Evolutionary conservation across 2,797 vertebrate genomes (phyloP), one percentile per base, ranked within the genome.

Genomic region (Sarcoramphus papa): DNA sequence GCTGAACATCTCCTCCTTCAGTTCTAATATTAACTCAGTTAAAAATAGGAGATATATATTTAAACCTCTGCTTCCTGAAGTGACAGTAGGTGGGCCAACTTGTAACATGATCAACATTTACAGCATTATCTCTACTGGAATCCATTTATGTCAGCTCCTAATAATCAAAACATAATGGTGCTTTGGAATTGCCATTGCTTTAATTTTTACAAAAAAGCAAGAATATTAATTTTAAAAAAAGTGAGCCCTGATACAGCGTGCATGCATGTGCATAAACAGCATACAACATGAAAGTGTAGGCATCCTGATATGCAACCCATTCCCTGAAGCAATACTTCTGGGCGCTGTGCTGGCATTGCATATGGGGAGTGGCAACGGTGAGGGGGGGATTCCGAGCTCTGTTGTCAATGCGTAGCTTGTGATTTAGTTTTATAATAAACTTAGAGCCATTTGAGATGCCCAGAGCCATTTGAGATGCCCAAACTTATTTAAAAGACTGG

Each of bases 1-100:
- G 78, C 35, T 84, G 65, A 96, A 95, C 0, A 3, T 88, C 68
- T 92, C 63, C 43, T 93, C 67, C 81, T 81, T 89, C 68, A 67
- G n/a, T 92, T 95, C 80, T 91, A 85, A 65, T 84, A 95, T 90
- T 92, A 92, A 95, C 81, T 27, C 37, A 19, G 73, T 84, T 95
- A 87, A 81, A 94, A 97, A 91, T 70, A 94, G 62, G 54, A 78
- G 62, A 41, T 85, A 53, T 96, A 77, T 94, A 96, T 94, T 94
- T 95, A 97, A 96, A 83, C 56, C n/a, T 78, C 40, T 89, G 70
- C 64, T 92, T 96, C 81, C 76, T 85, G 80, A 89, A 67, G 48
- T 54, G 57, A 28, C 50, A 75, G 95, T 85, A 95, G 88, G 93
- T 95, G 93, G 78, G 62, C 92, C 81, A 96, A 47, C 78, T 76